phyloP scores from a whole-genome alignment of 2,113 vertebrate species.

The Cairina moschata region DNA sequence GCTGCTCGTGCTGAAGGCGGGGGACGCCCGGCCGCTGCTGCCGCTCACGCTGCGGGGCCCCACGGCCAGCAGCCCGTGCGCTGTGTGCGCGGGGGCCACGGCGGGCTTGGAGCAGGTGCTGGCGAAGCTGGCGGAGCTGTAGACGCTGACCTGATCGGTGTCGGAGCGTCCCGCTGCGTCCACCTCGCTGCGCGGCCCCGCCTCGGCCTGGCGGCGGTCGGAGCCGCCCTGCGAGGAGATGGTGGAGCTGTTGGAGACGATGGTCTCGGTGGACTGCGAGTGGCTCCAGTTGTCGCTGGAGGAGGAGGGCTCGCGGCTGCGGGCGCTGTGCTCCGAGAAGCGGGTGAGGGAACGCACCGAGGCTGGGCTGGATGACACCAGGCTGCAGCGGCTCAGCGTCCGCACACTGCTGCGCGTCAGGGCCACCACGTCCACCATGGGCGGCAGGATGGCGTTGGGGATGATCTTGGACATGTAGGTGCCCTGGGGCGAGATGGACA shows the following conservation, averaged over 20 bases:
- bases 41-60: background rate
- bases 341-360: slow-evolving; percentile 80
- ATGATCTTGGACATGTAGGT: slow-evolving; percentile 97
- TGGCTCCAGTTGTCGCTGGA: slow-evolving; percentile 88
- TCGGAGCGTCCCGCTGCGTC: background rate
- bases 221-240: slow-evolving; percentile 85
- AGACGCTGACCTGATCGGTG: slow-evolving; percentile 67
- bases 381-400: slow-evolving; percentile 88
- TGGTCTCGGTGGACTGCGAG: slow-evolving; percentile 90
- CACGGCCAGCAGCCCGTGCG: slow-evolving; percentile 16
- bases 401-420: slow-evolving; percentile 82
- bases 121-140: slow-evolving; percentile 57
- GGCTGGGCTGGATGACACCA: slow-evolving; percentile 85
- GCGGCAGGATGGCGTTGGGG: slow-evolving; percentile 91
- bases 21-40: slow-evolving; percentile 45
- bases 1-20: slow-evolving; percentile 57
- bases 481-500: slow-evolving; percentile 95
- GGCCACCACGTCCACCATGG: slow-evolving; percentile 91
- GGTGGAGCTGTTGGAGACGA: slow-evolving; percentile 88
- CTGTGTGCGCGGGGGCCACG: rapidly evolving
- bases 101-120: slow-evolving; percentile 49
- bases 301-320: slow-evolving; percentile 75
- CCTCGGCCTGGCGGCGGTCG: slow-evolving; percentile 67
- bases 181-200: background rate
- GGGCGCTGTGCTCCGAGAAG: slow-evolving; percentile 67